A percentile compares a stretch with the other conserved stretches of the same genome.
phyloP scores from a whole-genome alignment of 2,113 vertebrate genomes.

The Climacteris rufus region DNA sequence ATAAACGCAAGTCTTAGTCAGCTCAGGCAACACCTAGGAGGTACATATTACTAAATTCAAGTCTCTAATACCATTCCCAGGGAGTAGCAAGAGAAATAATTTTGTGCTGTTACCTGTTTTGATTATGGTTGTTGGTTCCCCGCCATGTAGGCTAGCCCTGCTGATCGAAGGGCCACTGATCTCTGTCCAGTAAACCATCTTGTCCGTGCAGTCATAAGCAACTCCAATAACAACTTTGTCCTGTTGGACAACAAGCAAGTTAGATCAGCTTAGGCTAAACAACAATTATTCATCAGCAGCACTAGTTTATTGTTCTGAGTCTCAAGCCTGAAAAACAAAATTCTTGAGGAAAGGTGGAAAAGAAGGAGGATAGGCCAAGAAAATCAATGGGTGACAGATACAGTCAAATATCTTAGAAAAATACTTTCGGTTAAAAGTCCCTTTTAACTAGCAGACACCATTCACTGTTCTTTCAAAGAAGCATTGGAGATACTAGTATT shows the following conservation, averaged over 20 bases:
- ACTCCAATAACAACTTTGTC: slow-evolving; percentile 89
- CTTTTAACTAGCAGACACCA: background rate
- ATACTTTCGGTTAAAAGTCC: background rate
- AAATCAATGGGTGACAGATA: background rate
- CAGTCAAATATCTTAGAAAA: background rate
- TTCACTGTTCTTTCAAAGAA: background rate
- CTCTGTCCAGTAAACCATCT: slow-evolving; percentile 93
- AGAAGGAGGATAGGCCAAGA: background rate
- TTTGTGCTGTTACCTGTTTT: slow-evolving; percentile 74
- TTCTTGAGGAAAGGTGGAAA: background rate
- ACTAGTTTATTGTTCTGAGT: background rate
- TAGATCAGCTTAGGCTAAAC: slow-evolving; percentile 4
- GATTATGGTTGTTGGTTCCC: slow-evolving; percentile 80
- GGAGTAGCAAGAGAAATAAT: background rate
- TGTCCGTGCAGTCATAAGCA: slow-evolving; percentile 89
- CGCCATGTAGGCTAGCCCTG: slow-evolving; percentile 83
- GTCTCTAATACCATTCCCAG: background rate
- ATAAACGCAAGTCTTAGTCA: background rate
- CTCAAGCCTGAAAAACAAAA: background rate
- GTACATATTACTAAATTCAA: background rate
- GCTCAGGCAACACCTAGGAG: background rate
- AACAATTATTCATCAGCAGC: background rate
- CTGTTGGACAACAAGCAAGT: slow-evolving; percentile 64
- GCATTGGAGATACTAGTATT: background rate
- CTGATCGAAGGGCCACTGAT: slow-evolving; percentile 88